phyloP scores from a whole-genome alignment of 2,797 vertebrate species.

The Hippopotamyrus pictus region DNA sequence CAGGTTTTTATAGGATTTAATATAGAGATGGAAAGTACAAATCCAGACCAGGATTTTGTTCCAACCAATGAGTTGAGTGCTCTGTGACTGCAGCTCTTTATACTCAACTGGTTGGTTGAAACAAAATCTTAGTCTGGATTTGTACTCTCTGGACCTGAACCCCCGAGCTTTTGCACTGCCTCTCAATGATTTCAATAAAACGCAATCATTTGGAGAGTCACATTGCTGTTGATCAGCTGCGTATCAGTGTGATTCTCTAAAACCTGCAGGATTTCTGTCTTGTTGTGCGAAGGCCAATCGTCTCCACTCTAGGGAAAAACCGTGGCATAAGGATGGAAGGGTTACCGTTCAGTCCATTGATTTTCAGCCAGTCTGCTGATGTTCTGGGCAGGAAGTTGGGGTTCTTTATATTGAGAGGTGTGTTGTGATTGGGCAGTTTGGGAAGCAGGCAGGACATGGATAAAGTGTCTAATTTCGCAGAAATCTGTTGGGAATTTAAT shows the following conservation, averaged over 20 bases:
- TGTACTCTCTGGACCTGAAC: neutral
- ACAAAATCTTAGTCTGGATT: neutral
- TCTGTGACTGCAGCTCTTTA: neutral
- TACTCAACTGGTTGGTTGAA: neutral
- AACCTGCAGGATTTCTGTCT: neutral
- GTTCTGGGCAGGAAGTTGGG: constrained; percentile 50
- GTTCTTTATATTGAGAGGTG: constrained; percentile 56
- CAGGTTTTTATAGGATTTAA: neutral
- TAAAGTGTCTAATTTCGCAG: constrained; percentile 35
- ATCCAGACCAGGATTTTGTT: neutral
- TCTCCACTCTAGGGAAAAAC: neutral
- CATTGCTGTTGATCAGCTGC: no score
- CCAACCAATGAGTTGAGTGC: neutral
- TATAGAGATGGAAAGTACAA: neutral
- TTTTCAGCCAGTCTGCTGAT: constrained; percentile 67
- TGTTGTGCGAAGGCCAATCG: neutral
- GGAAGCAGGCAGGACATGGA: constrained; percentile 36
- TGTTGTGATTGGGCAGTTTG: constrained; percentile 43
- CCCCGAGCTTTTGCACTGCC: neutral
- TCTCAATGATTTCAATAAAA: neutral
- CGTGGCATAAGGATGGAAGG: neutral
- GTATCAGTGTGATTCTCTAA: neutral
- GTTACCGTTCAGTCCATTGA: constrained; percentile 69
- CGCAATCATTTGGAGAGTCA: no score
- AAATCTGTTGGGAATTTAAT: constrained; percentile 48